Base-by-base conservation (phyloP, 2,113 vertebrate species). In the Nematolebias whitei region DNA sequence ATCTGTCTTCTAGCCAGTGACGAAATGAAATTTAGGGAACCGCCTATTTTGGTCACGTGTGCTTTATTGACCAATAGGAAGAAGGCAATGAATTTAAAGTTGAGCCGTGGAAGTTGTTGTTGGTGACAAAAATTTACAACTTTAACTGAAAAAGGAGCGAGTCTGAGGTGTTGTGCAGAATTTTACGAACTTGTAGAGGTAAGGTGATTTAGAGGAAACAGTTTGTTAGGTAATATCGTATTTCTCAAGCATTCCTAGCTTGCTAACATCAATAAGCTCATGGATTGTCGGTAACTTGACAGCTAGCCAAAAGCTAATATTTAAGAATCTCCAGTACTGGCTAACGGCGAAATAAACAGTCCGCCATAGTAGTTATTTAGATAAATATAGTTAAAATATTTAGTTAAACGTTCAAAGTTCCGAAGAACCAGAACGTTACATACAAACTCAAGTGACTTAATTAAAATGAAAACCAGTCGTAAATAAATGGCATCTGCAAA, bases 31-130 rank as follows among this genome's bases (percentile, higher is more conserved):
- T 48, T 57, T 52, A 1, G 5, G 5, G 55, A 26, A n/a, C 66
- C 74, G 68, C 78, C 76, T 54, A 35, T 44, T 40, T 1, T 14
- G 10, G 35, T 49, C 63, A 12, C 8, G 5, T 66, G 52, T 12
- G 13, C 0, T 9, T 2, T 19, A 19, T 11, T 18, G 62, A 69
- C 85, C 86, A 90, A 89, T 91, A 47, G 62, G 19, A 59, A 0
- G 26, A 23, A 24, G 44, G 47, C 61, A 26, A 22, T 7, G n/a
- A 22, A 58, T 91, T 91, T 87, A 88, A 91, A 90, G 80, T 65
- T 12, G 43, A 71, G 20, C 44, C 60, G 84, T 76, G 56, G 16
- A 2, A 0, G 1, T 3, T 29, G 26, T 7, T 29, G 7, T 7
- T n/a, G n/a, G n/a, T n/a, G n/a, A n/a, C n/a, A n/a, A n/a, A n/a